Evolutionary conservation across 2,113 vertebrate genomes (phyloP).

Genomic region (Pimephales promelas): DNA sequence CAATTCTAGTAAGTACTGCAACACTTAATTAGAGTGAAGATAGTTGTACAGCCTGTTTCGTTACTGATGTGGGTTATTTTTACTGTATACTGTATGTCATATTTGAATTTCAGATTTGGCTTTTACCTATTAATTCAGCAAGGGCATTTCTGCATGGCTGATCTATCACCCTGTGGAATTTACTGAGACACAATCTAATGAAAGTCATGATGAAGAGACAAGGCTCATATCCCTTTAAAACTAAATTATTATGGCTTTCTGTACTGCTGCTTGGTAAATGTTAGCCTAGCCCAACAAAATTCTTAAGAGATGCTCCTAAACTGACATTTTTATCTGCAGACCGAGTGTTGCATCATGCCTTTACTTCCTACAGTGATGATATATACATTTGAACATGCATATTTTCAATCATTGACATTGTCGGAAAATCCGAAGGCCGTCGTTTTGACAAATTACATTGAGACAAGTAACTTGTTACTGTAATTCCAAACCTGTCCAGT

Average conservation of each 20-base stretch:
- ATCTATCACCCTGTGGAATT: conserved; percentile 9
- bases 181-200: conserved; percentile 19
- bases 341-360: neutral
- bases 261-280: conserved; percentile 22
- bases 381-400: no score
- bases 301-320: neutral
- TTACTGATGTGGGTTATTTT: neutral
- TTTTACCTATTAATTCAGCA: conserved; percentile 20
- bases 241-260: conserved; percentile 7
- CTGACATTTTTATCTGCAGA: neutral
- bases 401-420: no score
- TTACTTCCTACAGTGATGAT: neutral
- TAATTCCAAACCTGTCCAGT: no score
- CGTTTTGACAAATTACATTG: no score
- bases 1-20: conserved; percentile 20
- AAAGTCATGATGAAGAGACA: conserved; percentile 15
- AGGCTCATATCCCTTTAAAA: neutral
- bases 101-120: neutral
- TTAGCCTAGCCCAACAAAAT: neutral
- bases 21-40: neutral
- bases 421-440: no score
- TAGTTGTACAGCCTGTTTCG: neutral
- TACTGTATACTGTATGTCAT: neutral
- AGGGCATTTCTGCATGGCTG: conserved; percentile 28
- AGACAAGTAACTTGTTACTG: no score